Percentiles rank a stretch among this genome's conserved stretches.
These are phyloP conservation scores for Anabacerthia variegaticeps DNA, from an alignment of 2,797 vertebrate genomes.

Conservation along the genomic window DNA sequence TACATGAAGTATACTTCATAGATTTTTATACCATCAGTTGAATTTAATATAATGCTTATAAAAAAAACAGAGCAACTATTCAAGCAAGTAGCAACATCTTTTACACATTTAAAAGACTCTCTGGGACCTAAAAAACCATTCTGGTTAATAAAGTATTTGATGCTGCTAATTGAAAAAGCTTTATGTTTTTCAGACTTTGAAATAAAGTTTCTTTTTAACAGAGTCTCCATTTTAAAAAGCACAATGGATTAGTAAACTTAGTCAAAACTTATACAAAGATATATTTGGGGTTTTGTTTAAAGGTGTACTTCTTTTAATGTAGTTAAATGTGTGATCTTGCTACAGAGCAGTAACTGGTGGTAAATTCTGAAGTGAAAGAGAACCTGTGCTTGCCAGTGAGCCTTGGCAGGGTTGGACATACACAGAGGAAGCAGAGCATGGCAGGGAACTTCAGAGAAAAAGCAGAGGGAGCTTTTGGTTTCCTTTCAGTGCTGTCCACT, in stretches of 20 bases:
- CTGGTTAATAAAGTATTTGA: neutral
- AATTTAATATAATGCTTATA: neutral
- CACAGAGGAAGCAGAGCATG: neutral
- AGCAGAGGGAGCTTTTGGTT: neutral
- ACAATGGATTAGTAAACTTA: neutral
- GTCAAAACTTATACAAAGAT: neutral
- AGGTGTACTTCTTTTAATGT: neutral
- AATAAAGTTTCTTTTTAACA: neutral
- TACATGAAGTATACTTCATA: no score
- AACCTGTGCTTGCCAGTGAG: neutral
- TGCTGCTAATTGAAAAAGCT: neutral
- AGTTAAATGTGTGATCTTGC: neutral
- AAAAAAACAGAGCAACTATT: neutral
- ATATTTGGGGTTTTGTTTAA: neutral
- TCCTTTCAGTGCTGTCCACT: neutral
- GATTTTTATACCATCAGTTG: neutral
- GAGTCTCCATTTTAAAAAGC: neutral
- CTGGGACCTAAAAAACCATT: neutral
- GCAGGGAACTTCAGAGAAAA: neutral
- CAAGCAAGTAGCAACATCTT: neutral
- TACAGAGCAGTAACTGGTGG: neutral
- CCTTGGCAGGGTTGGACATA: neutral
- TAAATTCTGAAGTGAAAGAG: neutral
- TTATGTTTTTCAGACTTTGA: neutral
- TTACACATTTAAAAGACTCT: neutral